A percentile compares a stretch with the other conserved stretches of the same genome.
Conservation (phyloP, 2,888 invertebrate genomes). For the Seladonia tumulorum region DNA sequence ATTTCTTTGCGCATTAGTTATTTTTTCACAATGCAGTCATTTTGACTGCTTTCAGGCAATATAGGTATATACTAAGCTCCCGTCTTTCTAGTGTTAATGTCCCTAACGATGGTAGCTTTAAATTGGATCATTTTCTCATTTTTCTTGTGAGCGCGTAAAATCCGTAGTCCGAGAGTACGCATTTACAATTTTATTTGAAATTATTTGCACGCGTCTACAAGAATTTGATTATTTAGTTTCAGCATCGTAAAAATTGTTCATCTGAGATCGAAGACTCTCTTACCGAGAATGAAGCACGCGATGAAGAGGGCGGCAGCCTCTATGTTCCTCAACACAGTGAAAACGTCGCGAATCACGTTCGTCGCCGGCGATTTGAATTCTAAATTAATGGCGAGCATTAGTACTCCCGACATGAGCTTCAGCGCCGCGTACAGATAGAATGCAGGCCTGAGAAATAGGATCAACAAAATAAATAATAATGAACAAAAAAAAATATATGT, state of each 20-base stretch:
- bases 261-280: constrained; percentile 45
- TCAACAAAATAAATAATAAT: not conserved
- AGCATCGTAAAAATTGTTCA: not conserved
- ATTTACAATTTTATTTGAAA: not conserved
- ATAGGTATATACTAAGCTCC: too few species aligned
- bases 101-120: too few species aligned
- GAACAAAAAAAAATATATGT: not conserved
- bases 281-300: constrained; percentile 90
- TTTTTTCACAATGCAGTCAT: too few species aligned
- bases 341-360: constrained; percentile 89
- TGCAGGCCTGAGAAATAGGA: constrained; percentile 87
- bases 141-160: not conserved
- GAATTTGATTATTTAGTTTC: too few species aligned
- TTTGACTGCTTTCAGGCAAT: too few species aligned
- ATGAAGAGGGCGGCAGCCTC: constrained; percentile 90
- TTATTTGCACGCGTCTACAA: not conserved
- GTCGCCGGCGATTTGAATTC: constrained; percentile 91
- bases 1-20: too few species aligned
- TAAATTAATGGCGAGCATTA: constrained; percentile 90
- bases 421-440: constrained; percentile 91
- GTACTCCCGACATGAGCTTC: constrained; percentile 88
- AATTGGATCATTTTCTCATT: too few species aligned
- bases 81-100: too few species aligned
- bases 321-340: constrained; percentile 88
- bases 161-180: not conserved